A percentile compares a stretch with the other conserved stretches of the same genome.
These are phyloP conservation scores for Therioaphis trifolii DNA, from an alignment of 2,888 invertebrate species.

Conservation along the genomic window DNA sequence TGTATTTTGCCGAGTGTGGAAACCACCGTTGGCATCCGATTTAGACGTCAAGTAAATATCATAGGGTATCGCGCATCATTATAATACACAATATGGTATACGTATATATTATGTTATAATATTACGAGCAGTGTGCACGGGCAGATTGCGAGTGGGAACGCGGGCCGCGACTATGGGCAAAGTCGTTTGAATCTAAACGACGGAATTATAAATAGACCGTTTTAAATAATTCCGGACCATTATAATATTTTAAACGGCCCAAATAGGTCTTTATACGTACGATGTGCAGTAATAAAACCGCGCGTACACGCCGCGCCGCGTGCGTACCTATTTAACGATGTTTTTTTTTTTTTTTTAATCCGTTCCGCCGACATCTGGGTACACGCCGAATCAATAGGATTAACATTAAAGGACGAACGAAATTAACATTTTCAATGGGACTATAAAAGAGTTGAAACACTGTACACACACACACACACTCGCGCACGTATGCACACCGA, in stretches of 20 bases:
- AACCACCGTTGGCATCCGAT: no score
- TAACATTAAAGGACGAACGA: slow-evolving; percentile 19
- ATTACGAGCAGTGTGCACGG: neutral
- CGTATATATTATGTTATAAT: neutral
- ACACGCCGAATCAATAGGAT: slow-evolving; percentile 22
- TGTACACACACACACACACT: no score
- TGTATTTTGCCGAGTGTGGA: no score
- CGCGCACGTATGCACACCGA: neutral
- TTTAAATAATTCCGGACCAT: slow-evolving; percentile 32
- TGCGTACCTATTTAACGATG: neutral
- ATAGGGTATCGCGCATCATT: neutral
- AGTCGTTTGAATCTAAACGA: slow-evolving; percentile 2
- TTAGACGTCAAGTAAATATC: neutral
- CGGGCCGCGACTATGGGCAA: neutral
- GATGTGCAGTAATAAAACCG: slow-evolving; percentile 19
- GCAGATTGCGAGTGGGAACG: neutral
- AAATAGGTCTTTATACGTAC: slow-evolving; percentile 19
- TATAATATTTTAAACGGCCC: neutral
- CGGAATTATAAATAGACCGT: slow-evolving; percentile 2
- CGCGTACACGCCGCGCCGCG: no score
- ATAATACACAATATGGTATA: neutral
- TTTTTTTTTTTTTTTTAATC: slow-evolving; percentile 34
- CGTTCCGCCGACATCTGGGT: slow-evolving; percentile 13
- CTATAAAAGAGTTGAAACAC: slow-evolving; percentile 22
- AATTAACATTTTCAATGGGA: slow-evolving; percentile 36